Base-by-base conservation (phyloP, 2,888 invertebrate species). In the Ophion obscuratus region DNA sequence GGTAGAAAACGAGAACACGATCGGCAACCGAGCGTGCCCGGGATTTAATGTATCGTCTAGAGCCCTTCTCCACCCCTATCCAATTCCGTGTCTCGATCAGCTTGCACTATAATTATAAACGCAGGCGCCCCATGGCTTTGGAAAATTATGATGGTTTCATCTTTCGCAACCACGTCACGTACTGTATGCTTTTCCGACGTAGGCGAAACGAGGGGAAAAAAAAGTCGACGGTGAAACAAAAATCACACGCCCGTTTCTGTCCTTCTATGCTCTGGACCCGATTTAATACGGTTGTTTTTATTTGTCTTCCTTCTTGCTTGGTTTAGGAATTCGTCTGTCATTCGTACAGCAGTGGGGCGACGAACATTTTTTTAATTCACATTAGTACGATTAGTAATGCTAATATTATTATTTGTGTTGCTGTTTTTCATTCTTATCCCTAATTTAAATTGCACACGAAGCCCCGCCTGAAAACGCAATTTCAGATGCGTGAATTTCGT, bases 21-120 rank as follows among this genome's bases (percentile, higher is more conserved):
- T 84, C 80, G 80, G 84, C 84, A 73, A 80, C 70, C 75, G 80
- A 84, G 75, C 84, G 84, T 84, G 84, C 70, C 70, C 66, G 68
- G 71, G 84, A 84, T 84, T 84, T 84, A 84, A 84, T 84, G 84
- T 84, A 80, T 84, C 80, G 83, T 83, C 83, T 74, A 83, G 68
- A 53, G 27, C 20, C 68, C 53, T 17, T 53, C 53, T 2, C 17
- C 53, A n/a, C 53, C 53, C 17, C 53, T 61, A 62, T 68, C 74
- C 83, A 61, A 47, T 44, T 75, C 68, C 62, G 47, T 70, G 53
- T 76, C 64, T 80, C 84, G 57, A 80, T 79, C 79, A 47, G 70
- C 80, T 80, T 71, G 57, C 80, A 44, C 59, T 84, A 84, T 79
- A 84, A 84, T 76, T 73, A 84, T 84, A 84, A 81, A 64, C 84